Conservation (phyloP, 2,113 vertebrate species). For the Mustela nigripes region DNA sequence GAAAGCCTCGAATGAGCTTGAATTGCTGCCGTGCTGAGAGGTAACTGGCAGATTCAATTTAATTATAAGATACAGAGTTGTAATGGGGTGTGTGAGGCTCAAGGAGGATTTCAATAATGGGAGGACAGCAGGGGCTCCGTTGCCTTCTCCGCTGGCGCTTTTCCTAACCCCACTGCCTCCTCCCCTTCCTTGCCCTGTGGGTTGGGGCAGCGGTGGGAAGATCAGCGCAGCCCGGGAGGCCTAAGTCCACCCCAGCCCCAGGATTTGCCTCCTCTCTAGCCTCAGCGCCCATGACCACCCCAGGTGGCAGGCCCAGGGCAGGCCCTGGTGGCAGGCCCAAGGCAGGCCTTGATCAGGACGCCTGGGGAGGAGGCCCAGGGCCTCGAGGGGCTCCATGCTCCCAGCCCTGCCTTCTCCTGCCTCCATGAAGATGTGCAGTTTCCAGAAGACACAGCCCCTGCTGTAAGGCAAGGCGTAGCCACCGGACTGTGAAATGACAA, state of each 20-base stretch:
- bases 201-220: fast-evolving
- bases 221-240: not conserved
- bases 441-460: fast-evolving
- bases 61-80: slow-evolving; percentile 83
- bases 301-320: fast-evolving
- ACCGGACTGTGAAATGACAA: not conserved
- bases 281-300: not conserved
- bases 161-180: not conserved
- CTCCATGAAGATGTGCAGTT: fast-evolving
- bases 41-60: slow-evolving; percentile 87
- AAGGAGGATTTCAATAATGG: slow-evolving; percentile 76
- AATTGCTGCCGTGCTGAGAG: slow-evolving; percentile 86
- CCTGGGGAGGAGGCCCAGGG: fast-evolving
- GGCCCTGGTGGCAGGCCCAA: too few species aligned
- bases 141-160: not conserved
- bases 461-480: not conserved
- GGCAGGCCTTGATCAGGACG: fast-evolving
- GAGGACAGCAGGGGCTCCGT: slow-evolving; percentile 77
- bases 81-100: slow-evolving; percentile 77
- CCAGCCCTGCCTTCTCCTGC: fast-evolving
- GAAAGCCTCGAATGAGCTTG: slow-evolving; percentile 78
- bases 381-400: fast-evolving
- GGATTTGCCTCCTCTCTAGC: too few species aligned
- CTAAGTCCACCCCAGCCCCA: fast-evolving
- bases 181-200: not conserved